These are phyloP conservation scores for Eubasilissa splendida DNA, from an alignment of 2,888 invertebrate genomes.

Conservation along the genomic window DNA sequence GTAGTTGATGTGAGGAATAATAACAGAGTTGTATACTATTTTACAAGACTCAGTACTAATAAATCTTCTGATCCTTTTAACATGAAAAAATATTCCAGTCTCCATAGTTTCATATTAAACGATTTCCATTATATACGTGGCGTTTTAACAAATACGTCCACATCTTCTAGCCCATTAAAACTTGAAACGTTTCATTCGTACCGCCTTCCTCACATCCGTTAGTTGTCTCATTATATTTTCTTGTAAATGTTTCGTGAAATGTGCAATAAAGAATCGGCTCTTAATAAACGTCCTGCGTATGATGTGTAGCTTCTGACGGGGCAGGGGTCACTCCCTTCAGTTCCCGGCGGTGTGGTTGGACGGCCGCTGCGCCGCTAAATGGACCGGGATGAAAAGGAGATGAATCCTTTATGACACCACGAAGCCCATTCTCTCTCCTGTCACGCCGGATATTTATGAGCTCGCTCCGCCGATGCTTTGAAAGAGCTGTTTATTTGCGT, in stretches of 20 bases:
- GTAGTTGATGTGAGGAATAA: too few relatives aligned
- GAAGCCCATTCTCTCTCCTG: conserved; percentile 30
- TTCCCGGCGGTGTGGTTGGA: conserved; percentile 12
- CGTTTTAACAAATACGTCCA: neutral
- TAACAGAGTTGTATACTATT: too few relatives aligned
- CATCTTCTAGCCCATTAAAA: neutral
- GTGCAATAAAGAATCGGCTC: conserved; percentile 19
- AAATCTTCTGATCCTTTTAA: too few relatives aligned
- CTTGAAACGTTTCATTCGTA: neutral
- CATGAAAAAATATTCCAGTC: too few relatives aligned
- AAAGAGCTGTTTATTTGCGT: conserved; percentile 23
- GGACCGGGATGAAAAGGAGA: conserved; percentile 31
- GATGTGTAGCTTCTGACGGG: neutral
- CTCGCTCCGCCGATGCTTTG: neutral
- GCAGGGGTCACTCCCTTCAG: conserved; percentile 14
- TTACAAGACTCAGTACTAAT: too few relatives aligned
- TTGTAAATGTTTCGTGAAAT: conserved; percentile 22
- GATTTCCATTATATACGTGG: neutral
- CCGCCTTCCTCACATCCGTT: neutral
- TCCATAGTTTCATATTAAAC: too few relatives aligned
- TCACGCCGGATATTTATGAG: conserved; percentile 32
- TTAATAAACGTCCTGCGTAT: conserved; percentile 26
- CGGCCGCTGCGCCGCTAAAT: conserved; percentile 40
- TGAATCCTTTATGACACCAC: conserved; percentile 48
- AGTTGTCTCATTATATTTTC: conserved; percentile 1